Evolutionary conservation across 92 coral and sea anemone genomes (phyloP).

Genomic region (Pocillopora grandis): DNA sequence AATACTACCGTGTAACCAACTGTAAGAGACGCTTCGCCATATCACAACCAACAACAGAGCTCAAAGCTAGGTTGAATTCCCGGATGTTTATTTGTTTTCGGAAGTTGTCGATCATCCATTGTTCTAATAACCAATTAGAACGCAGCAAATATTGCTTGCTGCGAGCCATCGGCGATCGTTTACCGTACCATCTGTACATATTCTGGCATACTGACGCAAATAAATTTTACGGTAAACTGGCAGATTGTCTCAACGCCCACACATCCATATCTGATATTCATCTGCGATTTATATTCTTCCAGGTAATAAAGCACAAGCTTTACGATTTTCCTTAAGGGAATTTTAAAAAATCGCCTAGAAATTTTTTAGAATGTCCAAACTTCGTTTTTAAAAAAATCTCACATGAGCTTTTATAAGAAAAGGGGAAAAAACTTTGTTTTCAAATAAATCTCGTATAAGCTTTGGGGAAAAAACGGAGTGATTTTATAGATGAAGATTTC

Average conservation of each 20-base stretch:
- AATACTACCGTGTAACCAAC: not conserved
- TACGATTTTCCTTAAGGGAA: too few species aligned
- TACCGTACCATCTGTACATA: slow-evolving; percentile 29
- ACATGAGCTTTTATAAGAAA: too few species aligned
- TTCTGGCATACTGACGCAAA: slow-evolving; percentile 18
- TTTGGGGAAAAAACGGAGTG: too few species aligned
- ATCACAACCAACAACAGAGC: slow-evolving; percentile 23
- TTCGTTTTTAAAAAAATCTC: too few species aligned
- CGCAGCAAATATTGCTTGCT: slow-evolving; percentile 7
- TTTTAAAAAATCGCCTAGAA: too few species aligned
- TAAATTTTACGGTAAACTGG: not conserved
- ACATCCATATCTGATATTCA: slow-evolving; percentile 3
- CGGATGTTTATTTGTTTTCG: slow-evolving; percentile 67
- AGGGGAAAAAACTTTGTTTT: too few species aligned
- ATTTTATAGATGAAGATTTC: too few species aligned
- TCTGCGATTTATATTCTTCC: not conserved
- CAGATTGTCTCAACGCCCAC: slow-evolving; percentile 9
- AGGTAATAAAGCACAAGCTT: too few species aligned
- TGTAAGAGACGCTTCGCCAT: slow-evolving; percentile 10
- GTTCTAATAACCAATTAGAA: slow-evolving; percentile 62
- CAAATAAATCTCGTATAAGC: too few species aligned
- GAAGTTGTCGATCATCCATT: slow-evolving; percentile 47
- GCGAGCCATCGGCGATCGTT: too few species aligned
- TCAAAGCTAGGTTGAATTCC: slow-evolving; percentile 22
- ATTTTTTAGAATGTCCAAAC: too few species aligned